A percentile compares a stretch with the other conserved stretches of the same genome.
Conservation (phyloP, 2,888 invertebrate species). For the Lasioglossum figueresi region DNA sequence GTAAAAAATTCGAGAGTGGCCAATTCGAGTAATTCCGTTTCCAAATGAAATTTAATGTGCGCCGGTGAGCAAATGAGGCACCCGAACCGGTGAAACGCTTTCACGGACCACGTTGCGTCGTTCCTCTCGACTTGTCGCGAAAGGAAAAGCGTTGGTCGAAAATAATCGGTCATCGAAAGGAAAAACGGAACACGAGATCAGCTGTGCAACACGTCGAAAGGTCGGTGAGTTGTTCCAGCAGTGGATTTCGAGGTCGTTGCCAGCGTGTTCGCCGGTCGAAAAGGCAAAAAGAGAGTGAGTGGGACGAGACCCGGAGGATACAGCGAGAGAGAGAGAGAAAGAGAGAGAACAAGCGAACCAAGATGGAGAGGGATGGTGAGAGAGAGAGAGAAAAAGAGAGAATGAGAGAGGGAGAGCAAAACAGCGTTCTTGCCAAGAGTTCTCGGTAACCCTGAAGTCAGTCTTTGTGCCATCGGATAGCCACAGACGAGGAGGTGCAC, state of each 20-base stretch:
- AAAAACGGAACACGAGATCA: constrained; percentile 56
- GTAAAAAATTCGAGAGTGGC: no score
- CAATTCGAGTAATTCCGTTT: not conserved
- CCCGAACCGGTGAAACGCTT: not conserved
- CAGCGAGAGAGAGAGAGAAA: constrained; percentile 11
- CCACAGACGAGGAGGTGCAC: constrained; percentile 63
- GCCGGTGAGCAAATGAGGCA: not conserved
- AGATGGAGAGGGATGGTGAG: constrained; percentile 29
- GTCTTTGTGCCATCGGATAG: constrained; percentile 74
- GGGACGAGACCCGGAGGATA: not conserved
- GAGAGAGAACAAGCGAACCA: constrained; percentile 11
- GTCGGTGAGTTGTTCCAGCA: constrained; percentile 67
- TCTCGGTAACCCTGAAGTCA: constrained; percentile 73
- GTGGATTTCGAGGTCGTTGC: constrained; percentile 71
- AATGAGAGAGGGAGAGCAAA: constrained; percentile 54
- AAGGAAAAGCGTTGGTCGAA: constrained; percentile 23
- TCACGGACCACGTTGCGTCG: not conserved
- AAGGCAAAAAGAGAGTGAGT: constrained; percentile 61
- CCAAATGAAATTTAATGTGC: not conserved
- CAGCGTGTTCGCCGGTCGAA: constrained; percentile 59
- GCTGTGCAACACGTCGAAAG: constrained; percentile 58
- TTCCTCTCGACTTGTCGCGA: not conserved
- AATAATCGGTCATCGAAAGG: constrained; percentile 41
- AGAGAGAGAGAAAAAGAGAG: constrained; percentile 16
- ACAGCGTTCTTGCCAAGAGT: constrained; percentile 63